These are phyloP conservation scores for Lathamus discolor DNA, from an alignment of 2,113 vertebrate genomes.

Conservation along the genomic window DNA sequence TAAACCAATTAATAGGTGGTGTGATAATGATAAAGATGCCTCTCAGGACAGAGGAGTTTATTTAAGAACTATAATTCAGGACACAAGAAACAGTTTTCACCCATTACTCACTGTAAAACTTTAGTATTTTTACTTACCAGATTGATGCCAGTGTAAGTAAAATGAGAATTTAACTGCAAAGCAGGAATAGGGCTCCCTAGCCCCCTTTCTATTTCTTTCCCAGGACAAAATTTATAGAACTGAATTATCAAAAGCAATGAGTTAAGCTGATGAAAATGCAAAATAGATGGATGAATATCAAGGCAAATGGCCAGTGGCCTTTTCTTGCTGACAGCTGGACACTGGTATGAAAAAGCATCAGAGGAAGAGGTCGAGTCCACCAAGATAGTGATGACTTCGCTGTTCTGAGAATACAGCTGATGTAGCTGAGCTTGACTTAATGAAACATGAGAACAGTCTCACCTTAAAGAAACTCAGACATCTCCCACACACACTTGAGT, in stretches of 20 bases:
- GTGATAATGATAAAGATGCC: not conserved
- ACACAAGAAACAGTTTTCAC: not conserved
- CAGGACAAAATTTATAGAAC: not conserved
- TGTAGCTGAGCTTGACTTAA: not conserved
- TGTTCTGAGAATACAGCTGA: not conserved
- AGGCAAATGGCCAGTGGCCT: not conserved
- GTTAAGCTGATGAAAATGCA: not conserved
- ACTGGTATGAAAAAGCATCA: not conserved
- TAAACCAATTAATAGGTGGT: not conserved
- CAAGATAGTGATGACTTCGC: not conserved
- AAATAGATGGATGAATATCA: not conserved
- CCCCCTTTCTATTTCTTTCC: not conserved
- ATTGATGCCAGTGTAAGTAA: not conserved
- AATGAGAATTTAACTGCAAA: not conserved
- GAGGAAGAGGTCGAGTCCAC: not conserved
- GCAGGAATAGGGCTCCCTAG: not conserved
- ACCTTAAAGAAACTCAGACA: not conserved
- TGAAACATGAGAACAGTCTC: not conserved
- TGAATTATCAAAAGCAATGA: not conserved
- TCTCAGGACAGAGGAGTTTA: not conserved
- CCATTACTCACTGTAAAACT: not conserved
- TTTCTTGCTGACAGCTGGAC: not conserved
- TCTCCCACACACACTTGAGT: rapidly evolving
- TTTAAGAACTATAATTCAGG: not conserved
- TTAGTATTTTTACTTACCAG: not conserved